phyloP scores from a whole-genome alignment of 37 sponge, comb jelly and placozoan genomes.

The Tethya wilhelma region DNA sequence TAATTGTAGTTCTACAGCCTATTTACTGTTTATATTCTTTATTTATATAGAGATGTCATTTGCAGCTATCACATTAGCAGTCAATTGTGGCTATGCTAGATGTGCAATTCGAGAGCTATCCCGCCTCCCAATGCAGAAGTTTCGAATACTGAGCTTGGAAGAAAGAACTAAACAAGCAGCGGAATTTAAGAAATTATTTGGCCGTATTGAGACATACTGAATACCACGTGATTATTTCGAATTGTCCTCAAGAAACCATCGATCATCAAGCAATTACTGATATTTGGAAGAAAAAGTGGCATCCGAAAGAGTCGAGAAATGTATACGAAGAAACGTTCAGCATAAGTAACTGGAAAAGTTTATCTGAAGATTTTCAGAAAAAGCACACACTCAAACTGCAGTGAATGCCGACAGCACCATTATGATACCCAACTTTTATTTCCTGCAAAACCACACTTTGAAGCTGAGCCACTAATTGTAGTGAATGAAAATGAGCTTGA shows the following conservation, averaged over 20 bases:
- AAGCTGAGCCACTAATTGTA: neutral
- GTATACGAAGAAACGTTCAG: neutral
- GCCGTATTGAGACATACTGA: neutral
- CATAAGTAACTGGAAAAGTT: neutral
- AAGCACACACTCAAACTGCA: neutral
- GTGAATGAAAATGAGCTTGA: neutral
- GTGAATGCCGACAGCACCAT: neutral
- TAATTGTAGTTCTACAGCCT: too few relatives aligned
- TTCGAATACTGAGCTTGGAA: neutral
- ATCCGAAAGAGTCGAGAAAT: neutral
- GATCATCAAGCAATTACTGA: neutral
- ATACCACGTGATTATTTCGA: neutral
- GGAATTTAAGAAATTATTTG: neutral
- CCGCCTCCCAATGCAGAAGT: too few relatives aligned
- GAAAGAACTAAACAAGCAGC: neutral
- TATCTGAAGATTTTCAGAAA: neutral
- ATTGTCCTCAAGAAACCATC: neutral
- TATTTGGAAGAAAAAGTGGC: neutral
- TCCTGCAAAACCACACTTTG: neutral
- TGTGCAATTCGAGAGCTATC: neutral
- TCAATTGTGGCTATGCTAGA: neutral
- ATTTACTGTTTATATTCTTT: too few relatives aligned
- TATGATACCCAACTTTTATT: neutral
- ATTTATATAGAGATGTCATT: too few relatives aligned
- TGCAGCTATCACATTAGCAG: too few relatives aligned